Base-by-base conservation (phyloP, 2,888 invertebrate species). In the Drosophila fulvimacula region DNA sequence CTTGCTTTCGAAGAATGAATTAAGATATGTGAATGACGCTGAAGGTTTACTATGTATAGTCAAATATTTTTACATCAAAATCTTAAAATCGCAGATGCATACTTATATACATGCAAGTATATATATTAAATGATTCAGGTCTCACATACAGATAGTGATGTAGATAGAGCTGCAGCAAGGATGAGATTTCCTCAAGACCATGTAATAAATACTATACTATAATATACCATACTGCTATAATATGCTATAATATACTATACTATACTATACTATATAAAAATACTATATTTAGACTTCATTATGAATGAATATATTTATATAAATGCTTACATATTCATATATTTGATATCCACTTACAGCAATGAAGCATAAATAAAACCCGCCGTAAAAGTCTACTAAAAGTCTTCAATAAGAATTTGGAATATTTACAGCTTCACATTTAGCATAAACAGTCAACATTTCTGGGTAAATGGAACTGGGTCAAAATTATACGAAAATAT, bases 401-500 rank as follows among this genome's bases (percentile, higher is more conserved):
- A 46, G 46, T 46, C 46, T 30, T 13, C 5, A 32, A 32, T 32
- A 30, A 32, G 48, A 48, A 32, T 7, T 48, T 19, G 19, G 5
- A 51, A 51, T 34, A 51, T 51, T 49, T 34, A 48, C 48, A 30
- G 4, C 11, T 17, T 32, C 30, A 30, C 11, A 21, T 51, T 15
- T 34, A 21, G 19, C 32, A 48, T 48, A 30, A 48, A 48, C 7
- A 9, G 19, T 4, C 15, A 13, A 19, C 21, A 38, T 38, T 38
- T 38, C 11, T 5, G 7, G 17, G 38, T 2, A n/a, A 52, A 11
- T 38, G 52, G 52, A 52, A 52, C 17, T 52, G 15, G 48, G 48
- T 32, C 51, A 36, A 51, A 51, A 19, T 24, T 13, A 19, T 34
- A n/a, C 36, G 19, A 52, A 53, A 53, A 27, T 27, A 41, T 19